phyloP scores from a whole-genome alignment of 2,113 vertebrate species.

The Larimichthys polyactis region DNA sequence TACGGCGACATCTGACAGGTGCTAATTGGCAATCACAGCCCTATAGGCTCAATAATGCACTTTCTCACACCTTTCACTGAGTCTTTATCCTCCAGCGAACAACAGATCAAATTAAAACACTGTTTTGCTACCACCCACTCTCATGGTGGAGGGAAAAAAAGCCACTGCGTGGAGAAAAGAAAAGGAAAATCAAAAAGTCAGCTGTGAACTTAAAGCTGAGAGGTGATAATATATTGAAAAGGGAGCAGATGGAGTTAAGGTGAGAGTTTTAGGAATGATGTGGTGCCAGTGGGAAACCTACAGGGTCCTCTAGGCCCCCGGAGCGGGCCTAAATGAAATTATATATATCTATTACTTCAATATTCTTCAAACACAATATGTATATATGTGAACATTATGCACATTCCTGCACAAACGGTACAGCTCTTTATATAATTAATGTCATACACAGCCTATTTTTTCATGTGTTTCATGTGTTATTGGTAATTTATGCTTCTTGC shows the following conservation, averaged over 20 bases:
- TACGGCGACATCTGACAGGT: constrained; percentile 81
- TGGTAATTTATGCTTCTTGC: too few species aligned
- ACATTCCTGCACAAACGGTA: too few species aligned
- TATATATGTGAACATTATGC: too few species aligned
- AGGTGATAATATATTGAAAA: not conserved
- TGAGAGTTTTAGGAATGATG: not conserved
- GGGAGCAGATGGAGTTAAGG: not conserved
- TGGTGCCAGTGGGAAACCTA: not conserved
- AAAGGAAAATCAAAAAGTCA: not conserved
- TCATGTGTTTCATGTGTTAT: too few species aligned
- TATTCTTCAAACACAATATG: too few species aligned
- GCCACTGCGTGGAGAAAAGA: not conserved
- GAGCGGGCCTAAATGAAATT: too few species aligned
- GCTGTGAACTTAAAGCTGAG: not conserved
- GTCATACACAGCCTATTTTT: too few species aligned
- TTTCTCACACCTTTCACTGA: constrained; percentile 38
- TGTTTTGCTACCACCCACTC: not conserved
- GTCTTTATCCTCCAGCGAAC: constrained; percentile 8
- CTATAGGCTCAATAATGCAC: constrained; percentile 33
- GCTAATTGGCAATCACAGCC: constrained; percentile 89
- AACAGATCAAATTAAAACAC: constrained; percentile 47
- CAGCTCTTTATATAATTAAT: too few species aligned
- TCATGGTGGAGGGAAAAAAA: not conserved
- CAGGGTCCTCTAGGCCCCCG: not conserved
- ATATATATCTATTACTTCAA: too few species aligned